Percentiles rank a stretch among this genome's conserved stretches.
These are phyloP conservation scores for Nezara viridula DNA, from an alignment of 2,888 invertebrate species.

Conservation along the genomic window DNA sequence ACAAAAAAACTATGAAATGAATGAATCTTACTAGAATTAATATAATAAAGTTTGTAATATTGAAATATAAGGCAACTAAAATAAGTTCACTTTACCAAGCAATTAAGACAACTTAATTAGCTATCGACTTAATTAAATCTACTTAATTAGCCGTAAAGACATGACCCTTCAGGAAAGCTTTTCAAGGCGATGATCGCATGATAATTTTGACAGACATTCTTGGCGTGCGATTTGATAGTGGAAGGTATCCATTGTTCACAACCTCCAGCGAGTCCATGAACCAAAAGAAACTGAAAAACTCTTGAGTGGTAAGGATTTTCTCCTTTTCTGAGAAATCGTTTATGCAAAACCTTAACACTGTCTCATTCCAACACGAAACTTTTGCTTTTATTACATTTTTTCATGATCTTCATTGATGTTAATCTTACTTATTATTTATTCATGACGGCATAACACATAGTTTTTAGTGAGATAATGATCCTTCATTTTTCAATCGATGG, in stretches of 20 bases:
- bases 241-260: not conserved
- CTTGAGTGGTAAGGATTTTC: not conserved
- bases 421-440: too few relatives aligned
- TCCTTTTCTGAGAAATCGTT: not conserved
- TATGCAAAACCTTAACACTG: too few relatives aligned
- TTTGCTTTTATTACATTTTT: too few relatives aligned
- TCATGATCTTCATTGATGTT: too few relatives aligned
- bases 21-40: not conserved
- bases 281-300: not conserved
- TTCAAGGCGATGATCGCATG: not conserved
- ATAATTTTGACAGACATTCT: constrained; percentile 18
- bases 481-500: too few relatives aligned
- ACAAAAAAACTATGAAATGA: too few relatives aligned
- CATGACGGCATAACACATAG: too few relatives aligned
- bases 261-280: not conserved
- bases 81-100: not conserved
- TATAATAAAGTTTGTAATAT: not conserved
- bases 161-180: not conserved
- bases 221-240: constrained; percentile 9
- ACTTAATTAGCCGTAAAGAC: not conserved
- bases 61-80: not conserved
- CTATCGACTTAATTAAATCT: too few relatives aligned
- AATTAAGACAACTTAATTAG: too few relatives aligned
- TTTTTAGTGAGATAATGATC: too few relatives aligned
- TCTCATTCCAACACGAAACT: too few relatives aligned